These are phyloP conservation scores for Callinectes sapidus DNA, from an alignment of 2,888 invertebrate genomes.

Conservation along the genomic window DNA sequence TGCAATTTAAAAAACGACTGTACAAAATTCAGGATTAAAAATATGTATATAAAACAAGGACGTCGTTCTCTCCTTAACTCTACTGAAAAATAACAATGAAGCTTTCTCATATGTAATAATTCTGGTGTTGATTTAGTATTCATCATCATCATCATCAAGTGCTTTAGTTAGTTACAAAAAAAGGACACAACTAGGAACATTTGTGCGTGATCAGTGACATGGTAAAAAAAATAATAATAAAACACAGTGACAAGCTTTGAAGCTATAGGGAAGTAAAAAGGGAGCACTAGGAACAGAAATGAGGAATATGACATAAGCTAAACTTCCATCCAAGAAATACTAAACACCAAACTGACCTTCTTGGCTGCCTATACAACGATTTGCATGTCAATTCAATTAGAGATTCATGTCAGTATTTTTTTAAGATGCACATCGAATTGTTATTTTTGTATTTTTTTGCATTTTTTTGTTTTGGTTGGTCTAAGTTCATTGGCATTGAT, in stretches of 20 bases:
- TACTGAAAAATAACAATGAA: not conserved
- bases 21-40: not conserved
- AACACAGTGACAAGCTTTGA: not conserved
- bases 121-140: not conserved
- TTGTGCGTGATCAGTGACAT: too few relatives aligned
- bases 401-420: constrained; percentile 54
- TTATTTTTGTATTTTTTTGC: not conserved
- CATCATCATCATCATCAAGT: not conserved
- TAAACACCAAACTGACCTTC: constrained; percentile 64
- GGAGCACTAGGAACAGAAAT: constrained; percentile 36
- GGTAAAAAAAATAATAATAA: not conserved
- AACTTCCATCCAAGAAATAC: constrained; percentile 56
- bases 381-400: constrained; percentile 68
- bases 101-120: not conserved
- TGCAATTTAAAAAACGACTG: constrained; percentile 46
- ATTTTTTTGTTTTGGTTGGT: not conserved
- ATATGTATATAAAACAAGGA: not conserved
- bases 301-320: constrained; percentile 46
- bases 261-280: constrained; percentile 23
- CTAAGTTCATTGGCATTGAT: not conserved
- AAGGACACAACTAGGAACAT: not conserved
- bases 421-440: constrained; percentile 6
- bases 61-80: not conserved
- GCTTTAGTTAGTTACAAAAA: not conserved
- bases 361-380: constrained; percentile 67